Base-by-base conservation (phyloP, 1,140 invertebrate genomes). In the Zophobas atratus region DNA sequence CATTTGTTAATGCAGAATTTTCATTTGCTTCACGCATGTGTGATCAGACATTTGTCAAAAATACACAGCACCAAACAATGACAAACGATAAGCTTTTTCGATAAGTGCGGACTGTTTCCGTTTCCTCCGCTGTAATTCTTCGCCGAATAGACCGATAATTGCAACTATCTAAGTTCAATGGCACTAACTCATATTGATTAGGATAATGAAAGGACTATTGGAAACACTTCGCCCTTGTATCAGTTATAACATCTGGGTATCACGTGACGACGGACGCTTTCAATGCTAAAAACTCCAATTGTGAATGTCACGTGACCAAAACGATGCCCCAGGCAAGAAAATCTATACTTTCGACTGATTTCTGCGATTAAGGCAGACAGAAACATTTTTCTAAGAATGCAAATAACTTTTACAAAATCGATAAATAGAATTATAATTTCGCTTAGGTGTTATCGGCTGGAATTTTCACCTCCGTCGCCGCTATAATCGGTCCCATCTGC, bases 21-120 rank as follows among this genome's bases (percentile, higher is more conserved):
- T 53, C 79, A 81, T 83, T 84, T 83, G 80, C 81, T 84, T 82
- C 81, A 84, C 81, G 83, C 81, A 81, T 84, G 82, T 83, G 82
- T 84, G 83, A 79, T 74, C 77, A 72, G 77, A 63, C 76, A 76
- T 82, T 80, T 82, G 81, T 82, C 81, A 82, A 82, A 82, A 81
- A 82, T 79, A 78, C 36, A 72, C 36, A 76, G 48, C 41, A 57
- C 46, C 76, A 67, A 80, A 80, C 80, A 81, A 80, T 80, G 78
- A 81, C 80, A 71, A 78, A 60, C 74, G 71, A 79, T 80, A 80
- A 81, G 72, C 73, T 49, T 72, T 72, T 77, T 76, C 60, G 81
- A 82, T 80, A 80, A 80, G 57, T 63, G 75, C 77, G 20, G 20
- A 38, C 48, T 60, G 77, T 75, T 82, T 82, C 82, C 82, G 82